Base-by-base conservation (phyloP, 2,888 invertebrate species). In the Magallana nippona region DNA sequence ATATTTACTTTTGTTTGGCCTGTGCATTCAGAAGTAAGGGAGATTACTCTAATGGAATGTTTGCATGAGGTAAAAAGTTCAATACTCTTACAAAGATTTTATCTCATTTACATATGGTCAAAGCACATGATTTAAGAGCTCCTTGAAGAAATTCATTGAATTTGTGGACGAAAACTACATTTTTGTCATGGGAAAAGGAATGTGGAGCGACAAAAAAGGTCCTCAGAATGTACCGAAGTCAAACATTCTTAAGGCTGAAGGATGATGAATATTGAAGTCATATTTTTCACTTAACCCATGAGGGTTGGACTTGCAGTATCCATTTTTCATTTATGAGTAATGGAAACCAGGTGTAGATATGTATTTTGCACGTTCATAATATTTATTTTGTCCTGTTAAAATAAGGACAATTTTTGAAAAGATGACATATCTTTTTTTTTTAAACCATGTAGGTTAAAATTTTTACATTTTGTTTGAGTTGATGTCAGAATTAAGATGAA, bases 71-170 rank as follows among this genome's bases (percentile, higher is more conserved):
- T 71, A 71, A 71, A 71, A 71, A 71, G 71, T 71, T 71, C 71
- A 71, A 71, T 71, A 71, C 27, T 27, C 71, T 27, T 15, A 71
- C 22, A 71, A 19, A 27, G 63, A 63, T 71, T 71, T 71, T 71
- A 71, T 71, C 71, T 71, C 71, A 32, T 32, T 71, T 71, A 71
- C 71, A 71, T 71, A 32, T 71, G 71, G 71, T 71, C 71, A 71
- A 22, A 71, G 27, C 22, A 1, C 27, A 27, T 71, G 71, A 71
- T 71, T 71, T 71, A 71, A 71, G 71, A 71, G 71, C 71, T 71
- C 27, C 71, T 71, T 22, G 27, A 71, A 22, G 71, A 27, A 44
- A 32, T 71, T 71, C 32, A 71, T 71, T 71, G 15, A 71, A 71
- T 71, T 22, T 13, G 10, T 27, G 22, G 27, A 11, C 15, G 71